Evolutionary conservation across 2,888 invertebrate species (phyloP), one percentile per base, ranked within the genome.

Genomic region (Mamestra brassicae): DNA sequence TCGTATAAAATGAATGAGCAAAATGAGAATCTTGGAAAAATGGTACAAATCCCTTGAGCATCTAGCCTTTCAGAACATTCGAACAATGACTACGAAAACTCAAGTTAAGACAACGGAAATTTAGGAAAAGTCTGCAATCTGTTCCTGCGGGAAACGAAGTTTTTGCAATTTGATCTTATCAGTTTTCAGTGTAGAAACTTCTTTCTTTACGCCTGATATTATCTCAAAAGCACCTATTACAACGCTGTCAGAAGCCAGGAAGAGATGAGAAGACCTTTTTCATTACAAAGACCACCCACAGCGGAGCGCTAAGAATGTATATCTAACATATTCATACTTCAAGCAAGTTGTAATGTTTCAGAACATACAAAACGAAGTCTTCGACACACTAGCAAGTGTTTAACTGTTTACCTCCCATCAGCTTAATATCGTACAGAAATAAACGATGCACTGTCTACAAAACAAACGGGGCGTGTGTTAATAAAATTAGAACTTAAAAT

Each of bases 401-500:
- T 26, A 26, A 61, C 45, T 68, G 55, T 62, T 68, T 69, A 84
- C 61, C 58, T 60, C 26, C 72, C 45, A 71, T 81, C 71, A 68
- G 36, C 66, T 60, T 66, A 60, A 55, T 73, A 74, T 65, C 61
- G 38, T 67, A 71, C 82, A 72, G 73, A 77, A 76, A 76, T 76
- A 80, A 75, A 74, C 74, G 77, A 68, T 70, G 45, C 71, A 77
- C 78, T 83, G 74, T 76, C 71, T 75, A 60, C 60, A 76, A 73
- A 80, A 74, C 72, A 78, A 75, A 71, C 76, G 67, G 65, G 64
- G 36, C 75, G 52, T 80, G 63, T 76, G 84, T 81, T 85, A 87
- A 84, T 81, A 70, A 78, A 87, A 86, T 88, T 84, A 83, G 80
- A 87, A 71, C 85, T 76, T 81, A 76, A 67, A 80, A 81, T 85